phyloP scores from a whole-genome alignment of 2,888 invertebrate species.

The Dichetophora obliterata region DNA sequence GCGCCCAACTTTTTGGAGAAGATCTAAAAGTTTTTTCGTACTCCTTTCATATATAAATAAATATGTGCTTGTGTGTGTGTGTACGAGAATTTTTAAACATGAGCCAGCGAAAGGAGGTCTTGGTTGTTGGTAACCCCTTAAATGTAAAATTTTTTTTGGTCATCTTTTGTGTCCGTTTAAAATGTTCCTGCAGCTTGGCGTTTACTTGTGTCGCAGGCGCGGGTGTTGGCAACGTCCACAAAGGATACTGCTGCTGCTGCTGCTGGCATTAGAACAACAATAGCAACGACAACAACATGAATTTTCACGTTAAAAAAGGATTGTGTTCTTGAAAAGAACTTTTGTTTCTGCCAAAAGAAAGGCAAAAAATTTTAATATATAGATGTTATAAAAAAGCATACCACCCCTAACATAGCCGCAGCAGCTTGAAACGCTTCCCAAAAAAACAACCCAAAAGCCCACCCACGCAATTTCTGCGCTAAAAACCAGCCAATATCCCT shows the following conservation, averaged over 20 bases:
- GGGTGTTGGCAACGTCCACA: not conserved
- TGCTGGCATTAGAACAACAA: constrained; percentile 3
- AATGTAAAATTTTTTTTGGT: constrained; percentile 22
- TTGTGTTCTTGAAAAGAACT: constrained; percentile 7
- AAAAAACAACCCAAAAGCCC: not conserved
- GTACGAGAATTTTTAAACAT: not conserved
- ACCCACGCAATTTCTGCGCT: not conserved
- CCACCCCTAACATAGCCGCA: not conserved
- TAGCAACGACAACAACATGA: not conserved
- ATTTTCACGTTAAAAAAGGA: not conserved
- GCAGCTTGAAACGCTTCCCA: not conserved
- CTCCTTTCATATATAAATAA: not conserved
- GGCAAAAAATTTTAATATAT: not conserved
- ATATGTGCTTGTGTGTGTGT: not conserved
- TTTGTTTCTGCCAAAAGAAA: not conserved
- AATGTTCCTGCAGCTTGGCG: not conserved
- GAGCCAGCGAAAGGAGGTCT: not conserved
- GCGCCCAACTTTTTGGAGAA: not conserved
- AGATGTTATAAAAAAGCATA: not conserved
- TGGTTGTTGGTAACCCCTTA: constrained; percentile 7
- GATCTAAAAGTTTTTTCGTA: not conserved
- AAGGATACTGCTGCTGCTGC: constrained; percentile 9
- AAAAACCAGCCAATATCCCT: not conserved
- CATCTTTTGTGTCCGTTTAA: constrained; percentile 29
- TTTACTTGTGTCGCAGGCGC: not conserved